Base-by-base conservation (phyloP, 2,113 vertebrate genomes). In the Coregonus clupeaformis region DNA sequence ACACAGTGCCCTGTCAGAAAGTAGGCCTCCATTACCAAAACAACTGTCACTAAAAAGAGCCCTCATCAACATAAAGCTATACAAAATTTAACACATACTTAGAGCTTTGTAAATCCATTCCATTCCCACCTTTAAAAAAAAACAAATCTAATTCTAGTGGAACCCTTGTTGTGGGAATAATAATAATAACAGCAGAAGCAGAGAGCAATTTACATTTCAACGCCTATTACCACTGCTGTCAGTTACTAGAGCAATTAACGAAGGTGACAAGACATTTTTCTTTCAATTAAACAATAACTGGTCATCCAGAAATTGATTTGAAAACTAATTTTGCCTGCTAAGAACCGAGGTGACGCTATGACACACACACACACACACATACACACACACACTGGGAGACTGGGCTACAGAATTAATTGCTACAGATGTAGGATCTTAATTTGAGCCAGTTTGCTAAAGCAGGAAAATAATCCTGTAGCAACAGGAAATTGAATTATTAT, bases 281-380 rank as follows among this genome's bases (percentile, higher is more conserved):
- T 82, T 82, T 84, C 73, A 63, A 80, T 73, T 67, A 77, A 80
- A 80, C 79, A 84, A 84, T 80, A 88, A 83, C 74, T 80, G 78
- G 66, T 68, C 82, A 80, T 69, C 78, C 79, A 75, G 66, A 86
- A 77, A 81, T 69, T 57, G 71, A 82, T 81, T 86, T 83, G 60
- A 82, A 85, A 77, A 78, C 73, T 72, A 65, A 72, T 82, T 85
- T 74, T 67, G 65, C 71, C 25, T 70, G 67, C 55, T 65, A 49
- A 63, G 70, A 80, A 79, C 36, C 36, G 36, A 42, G 36, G 6
- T 42, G 7, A 42, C 7, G 36, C 36, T 42, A 42, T 42, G 36
- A 7, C 1, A 36, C 1, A 36, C 32, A 32, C 32, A 32, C 32
- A 32, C 32, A 32, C 30, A 30, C 30, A 30, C 30, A 30, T 5